Percentiles rank a stretch among this genome's conserved stretches.
phyloP scores from a whole-genome alignment of 1,140 invertebrate genomes.

The Drosophila ambigua region DNA sequence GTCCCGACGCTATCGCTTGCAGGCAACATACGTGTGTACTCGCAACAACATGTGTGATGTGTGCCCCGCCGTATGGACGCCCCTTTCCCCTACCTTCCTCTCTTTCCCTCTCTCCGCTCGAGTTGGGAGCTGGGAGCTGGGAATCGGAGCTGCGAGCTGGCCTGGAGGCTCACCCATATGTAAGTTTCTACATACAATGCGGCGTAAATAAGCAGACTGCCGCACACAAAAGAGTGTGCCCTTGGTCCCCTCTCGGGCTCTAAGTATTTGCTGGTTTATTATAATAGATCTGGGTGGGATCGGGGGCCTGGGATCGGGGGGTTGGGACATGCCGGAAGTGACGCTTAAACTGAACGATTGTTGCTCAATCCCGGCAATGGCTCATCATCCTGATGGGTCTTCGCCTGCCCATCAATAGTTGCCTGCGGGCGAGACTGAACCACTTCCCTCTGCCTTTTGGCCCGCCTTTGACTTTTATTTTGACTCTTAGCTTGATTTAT shows the following conservation, averaged over 20 bases:
- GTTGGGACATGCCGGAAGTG: slow-evolving; percentile 51
- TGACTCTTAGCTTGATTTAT: slow-evolving; percentile 70
- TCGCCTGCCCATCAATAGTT: slow-evolving; percentile 40
- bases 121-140: too few relatives aligned
- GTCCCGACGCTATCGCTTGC: slow-evolving; percentile 78
- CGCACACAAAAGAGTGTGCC: slow-evolving; percentile 23
- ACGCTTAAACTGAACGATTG: slow-evolving; percentile 53
- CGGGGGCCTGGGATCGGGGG: slow-evolving; percentile 3
- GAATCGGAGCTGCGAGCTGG: slow-evolving; percentile 11
- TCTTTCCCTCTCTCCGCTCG: neutral
- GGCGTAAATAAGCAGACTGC: slow-evolving; percentile 82
- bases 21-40: slow-evolving; percentile 84
- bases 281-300: slow-evolving; percentile 43
- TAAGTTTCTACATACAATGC: slow-evolving; percentile 83
- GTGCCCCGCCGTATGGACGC: slow-evolving; percentile 82
- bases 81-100: slow-evolving; percentile 17
- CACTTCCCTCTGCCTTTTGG: neutral
- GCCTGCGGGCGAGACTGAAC: slow-evolving; percentile 26
- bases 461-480: slow-evolving; percentile 15
- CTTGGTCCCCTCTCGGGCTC: slow-evolving; percentile 28
- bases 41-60: slow-evolving; percentile 83
- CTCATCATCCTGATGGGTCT: slow-evolving; percentile 37
- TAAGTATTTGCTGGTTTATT: slow-evolving; percentile 64
- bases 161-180: slow-evolving; percentile 73
- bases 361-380: slow-evolving; percentile 48